Evolutionary conservation across 1,140 invertebrate species (phyloP).

Genomic region (Gonatopus flavifemur): DNA sequence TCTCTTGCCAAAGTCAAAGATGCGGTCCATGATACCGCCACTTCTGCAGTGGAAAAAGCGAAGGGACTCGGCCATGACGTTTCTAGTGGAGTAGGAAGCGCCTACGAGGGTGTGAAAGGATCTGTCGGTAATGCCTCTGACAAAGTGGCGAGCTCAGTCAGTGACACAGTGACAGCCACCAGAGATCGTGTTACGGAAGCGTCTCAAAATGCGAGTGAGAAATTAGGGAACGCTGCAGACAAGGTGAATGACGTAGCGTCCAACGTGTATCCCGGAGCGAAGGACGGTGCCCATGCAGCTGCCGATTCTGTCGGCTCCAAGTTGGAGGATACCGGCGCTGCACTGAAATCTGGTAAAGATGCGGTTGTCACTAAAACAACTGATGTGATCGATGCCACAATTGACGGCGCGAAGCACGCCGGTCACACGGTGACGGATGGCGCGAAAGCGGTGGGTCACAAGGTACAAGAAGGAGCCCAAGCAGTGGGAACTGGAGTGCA

Average conservation of each 20-base stretch:
- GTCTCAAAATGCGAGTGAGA: slow-evolving; percentile 13
- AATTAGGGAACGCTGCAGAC: slow-evolving; percentile 10
- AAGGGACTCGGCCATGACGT: slow-evolving; percentile 3
- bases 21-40: neutral
- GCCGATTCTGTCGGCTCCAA: slow-evolving; percentile 3
- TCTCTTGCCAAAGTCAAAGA: neutral
- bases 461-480: neutral
- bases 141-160: too few species aligned
- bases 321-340: neutral
- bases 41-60: neutral
- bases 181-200: slow-evolving; percentile 11
- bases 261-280: too few species aligned
- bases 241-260: slow-evolving; percentile 3
- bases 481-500: neutral
- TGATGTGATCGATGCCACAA: slow-evolving; percentile 1
- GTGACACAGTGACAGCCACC: too few species aligned
- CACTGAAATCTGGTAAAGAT: slow-evolving; percentile 11
- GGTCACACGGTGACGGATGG: neutral
- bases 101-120: neutral
- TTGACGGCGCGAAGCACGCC: neutral
- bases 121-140: neutral
- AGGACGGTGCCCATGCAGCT: slow-evolving; percentile 1
- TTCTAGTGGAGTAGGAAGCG: neutral
- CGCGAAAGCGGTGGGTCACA: neutral
- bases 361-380: neutral